Base-by-base conservation (phyloP, 2,113 vertebrate species). In the Esox niger region DNA sequence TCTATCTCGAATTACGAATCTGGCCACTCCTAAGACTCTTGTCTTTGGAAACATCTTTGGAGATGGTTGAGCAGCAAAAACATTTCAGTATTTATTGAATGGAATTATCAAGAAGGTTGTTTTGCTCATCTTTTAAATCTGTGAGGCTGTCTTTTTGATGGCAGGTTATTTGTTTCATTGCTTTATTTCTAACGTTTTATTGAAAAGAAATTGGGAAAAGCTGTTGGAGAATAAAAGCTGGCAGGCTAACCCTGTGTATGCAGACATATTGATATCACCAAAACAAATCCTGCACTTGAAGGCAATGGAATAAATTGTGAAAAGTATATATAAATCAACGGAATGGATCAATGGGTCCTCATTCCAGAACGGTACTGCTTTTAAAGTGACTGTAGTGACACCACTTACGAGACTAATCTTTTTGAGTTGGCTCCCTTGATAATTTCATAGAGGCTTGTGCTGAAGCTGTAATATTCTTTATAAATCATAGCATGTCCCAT, bases 31-130 rank as follows among this genome's bases (percentile, higher is more conserved):
- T 61, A 70, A 64, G 55, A 58, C 9, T 30, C 38, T 32, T 38
- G 69, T 67, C 46, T 68, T 38, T 82, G 70, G 57, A 76, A 68
- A 67, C 64, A 72, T 70, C 75, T 77, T 74, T 68, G 46, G 81
- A 83, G 77, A 82, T 31, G 29, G 68, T 60, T 69, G 71, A 66
- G 74, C 68, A 77, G 77, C 57, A 75, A 71, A 86, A 84, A 75
- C 67, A 78, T 75, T 81, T 86, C 68, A 72, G 67, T 84, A 82
- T 82, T 81, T 85, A 83, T 86, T 87, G 86, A 88, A 81, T 74
- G 78, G 64, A 79, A 43, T 15, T 79, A 84, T 75, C 68, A 76
- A 66, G n/a, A n/a, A n/a, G 79, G 20, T 71, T 71, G 65, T 57
- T 61, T 76, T 66, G 65, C 70, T 68, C 21, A 71, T 79, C 72